Evolutionary conservation across 2,888 invertebrate genomes (phyloP), one percentile per base, ranked within the genome.

Genomic region (Unio pictorum): DNA sequence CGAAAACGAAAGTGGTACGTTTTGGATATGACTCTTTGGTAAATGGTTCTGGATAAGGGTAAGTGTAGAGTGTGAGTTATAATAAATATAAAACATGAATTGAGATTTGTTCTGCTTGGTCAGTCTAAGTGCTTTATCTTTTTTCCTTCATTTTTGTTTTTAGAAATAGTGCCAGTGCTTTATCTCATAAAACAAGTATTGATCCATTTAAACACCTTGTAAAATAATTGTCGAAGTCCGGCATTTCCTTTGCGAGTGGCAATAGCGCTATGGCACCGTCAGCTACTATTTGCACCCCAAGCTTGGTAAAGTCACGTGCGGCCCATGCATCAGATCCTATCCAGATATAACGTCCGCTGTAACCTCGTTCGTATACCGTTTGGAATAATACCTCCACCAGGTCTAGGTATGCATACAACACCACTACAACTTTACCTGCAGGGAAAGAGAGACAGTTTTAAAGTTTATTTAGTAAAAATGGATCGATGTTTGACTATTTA

Each of bases 301-400:
- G 67, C 34, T 81, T 83, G 18, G 84, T 81, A 20, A 80, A 72
- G 23, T 78, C 73, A 17, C 88, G 76, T 11, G 88, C 89, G 57
- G 85, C 90, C 92, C 92, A 92, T 6, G 91, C 92, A 75, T 92
- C 92, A 63, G 91, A 91, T 11, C 92, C 92, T 61, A 92, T 88
- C 92, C 92, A 92, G 4, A 91, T 89, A 80, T 92, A 91, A 30
- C 60, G 68, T 3, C 86, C 84, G 11, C 63, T 66, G 5, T 67
- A 28, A 30, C 73, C 83, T 78, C 58, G 85, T 0, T 90, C 80
- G 54, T 87, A 81, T 0, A 91, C 91, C 8, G 91, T 90, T 58
- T 90, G 85, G 84, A 92, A 88, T n/a, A 92, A 86, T 18, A 82
- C 78, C 28, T 80, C 79, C 0, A 91, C 91, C 57, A 91, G 86